Conservation (phyloP, 2,113 vertebrate genomes). For the Rissa tridactyla region DNA sequence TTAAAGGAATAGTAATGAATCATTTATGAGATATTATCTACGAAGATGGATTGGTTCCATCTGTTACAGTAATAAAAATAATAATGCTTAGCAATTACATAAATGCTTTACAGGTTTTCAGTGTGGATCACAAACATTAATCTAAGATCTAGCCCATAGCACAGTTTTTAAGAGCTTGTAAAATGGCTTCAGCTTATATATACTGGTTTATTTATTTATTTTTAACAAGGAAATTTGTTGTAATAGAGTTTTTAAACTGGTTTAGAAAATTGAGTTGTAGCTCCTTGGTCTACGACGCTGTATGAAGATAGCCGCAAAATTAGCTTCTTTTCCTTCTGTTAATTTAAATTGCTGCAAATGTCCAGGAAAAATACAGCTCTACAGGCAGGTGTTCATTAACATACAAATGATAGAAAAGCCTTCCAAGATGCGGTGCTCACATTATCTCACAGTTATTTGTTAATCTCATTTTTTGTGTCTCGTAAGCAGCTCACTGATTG, state of each 20-base stretch:
- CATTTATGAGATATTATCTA: slow-evolving; percentile 81
- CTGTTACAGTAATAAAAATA: slow-evolving; percentile 77
- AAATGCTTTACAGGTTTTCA: slow-evolving; percentile 69
- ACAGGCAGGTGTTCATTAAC: slow-evolving; percentile 21
- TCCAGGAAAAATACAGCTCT: slow-evolving; percentile 1
- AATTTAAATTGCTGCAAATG: not conserved
- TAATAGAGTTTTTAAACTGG: slow-evolving; percentile 16
- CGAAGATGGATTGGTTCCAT: slow-evolving; percentile 76
- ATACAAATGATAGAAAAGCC: not conserved
- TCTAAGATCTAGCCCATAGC: slow-evolving; percentile 66
- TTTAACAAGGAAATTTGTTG: slow-evolving; percentile 10
- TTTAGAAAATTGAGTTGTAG: slow-evolving; percentile 20
- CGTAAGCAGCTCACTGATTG: not conserved
- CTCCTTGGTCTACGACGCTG: not conserved
- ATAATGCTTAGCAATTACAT: slow-evolving; percentile 74
- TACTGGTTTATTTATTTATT: slow-evolving; percentile 40
- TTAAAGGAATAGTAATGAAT: slow-evolving; percentile 78
- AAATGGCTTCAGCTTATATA: slow-evolving; percentile 26
- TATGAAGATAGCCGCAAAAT: not conserved
- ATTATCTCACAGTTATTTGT: not conserved
- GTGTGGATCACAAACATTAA: slow-evolving; percentile 68
- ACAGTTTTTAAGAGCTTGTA: slow-evolving; percentile 56
- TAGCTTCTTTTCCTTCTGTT: not conserved
- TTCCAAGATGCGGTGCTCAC: not conserved
- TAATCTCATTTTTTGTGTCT: not conserved